Base-by-base conservation (phyloP, 2,797 vertebrate species). In the Botia kubotai region DNA sequence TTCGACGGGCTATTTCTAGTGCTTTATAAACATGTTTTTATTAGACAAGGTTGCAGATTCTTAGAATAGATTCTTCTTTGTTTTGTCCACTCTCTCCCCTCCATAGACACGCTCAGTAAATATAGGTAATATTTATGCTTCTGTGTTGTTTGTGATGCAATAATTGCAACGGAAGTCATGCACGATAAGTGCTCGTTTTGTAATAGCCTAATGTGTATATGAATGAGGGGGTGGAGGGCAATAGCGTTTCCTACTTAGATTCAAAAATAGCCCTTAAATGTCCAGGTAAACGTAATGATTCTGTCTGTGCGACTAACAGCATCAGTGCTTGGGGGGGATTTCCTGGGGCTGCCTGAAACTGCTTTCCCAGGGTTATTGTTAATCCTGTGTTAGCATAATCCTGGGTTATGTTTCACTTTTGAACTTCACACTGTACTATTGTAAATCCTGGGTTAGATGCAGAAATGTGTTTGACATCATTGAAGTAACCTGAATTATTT, bases 201-300 rank as follows among this genome's bases (percentile, higher is more conserved):
- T 79, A 58, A 91, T 89, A 69, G 89, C 89, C 85, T 86, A 82
- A 87, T 90, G 77, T 85, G 72, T 19, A 71, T 39, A 80, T 72
- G 57, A 39, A 33, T 36, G 73, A 79, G 88, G 84, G 84, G 89
- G 88, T 85, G 89, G 87, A 89, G 82, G 84, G 69, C 88, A 91
- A 87, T 87, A 87, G 81, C 55, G 39, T 79, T 80, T 74, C 75
- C 76, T 55, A 76, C 72, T 72, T 86, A 89, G 90, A 91, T 90
- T 91, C 72, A 87, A 89, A 89, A 87, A 91, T 88, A 92, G 33
- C 21, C 48, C 88, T 88, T 87, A 86, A 26, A 87, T 88, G 83
- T 67, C 82, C 89, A 88, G 84, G 81, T 72, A 79, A 83, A 80
- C 82, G 86, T 72, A 62, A 48, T 46, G 16, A 57, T 63, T 46